phyloP scores from a whole-genome alignment of 2,113 vertebrate species.

The Tringa solitaria region DNA sequence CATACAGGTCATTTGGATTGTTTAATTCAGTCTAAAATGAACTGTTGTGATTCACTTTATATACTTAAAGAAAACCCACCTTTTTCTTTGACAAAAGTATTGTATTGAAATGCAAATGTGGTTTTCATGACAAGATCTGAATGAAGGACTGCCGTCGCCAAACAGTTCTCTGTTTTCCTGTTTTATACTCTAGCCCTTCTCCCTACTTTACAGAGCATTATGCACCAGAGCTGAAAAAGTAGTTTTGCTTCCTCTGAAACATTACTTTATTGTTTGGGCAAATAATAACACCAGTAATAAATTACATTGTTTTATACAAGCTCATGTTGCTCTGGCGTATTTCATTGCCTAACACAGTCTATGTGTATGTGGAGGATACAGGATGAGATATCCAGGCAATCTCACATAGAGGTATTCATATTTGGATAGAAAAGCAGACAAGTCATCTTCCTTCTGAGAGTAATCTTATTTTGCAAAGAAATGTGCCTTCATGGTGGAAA shows the following conservation, averaged over 20 bases:
- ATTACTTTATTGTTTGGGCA: background rate
- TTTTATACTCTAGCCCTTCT: background rate
- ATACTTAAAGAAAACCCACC: background rate
- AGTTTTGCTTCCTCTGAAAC: background rate
- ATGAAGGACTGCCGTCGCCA: background rate
- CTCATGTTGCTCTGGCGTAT: background rate
- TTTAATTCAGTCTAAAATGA: background rate
- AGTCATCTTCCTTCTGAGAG: background rate
- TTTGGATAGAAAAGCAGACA: background rate
- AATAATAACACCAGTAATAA: background rate
- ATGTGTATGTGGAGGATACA: background rate
- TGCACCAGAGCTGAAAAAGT: background rate
- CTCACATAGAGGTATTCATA: background rate
- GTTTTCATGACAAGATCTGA: background rate
- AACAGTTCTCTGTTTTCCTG: background rate
- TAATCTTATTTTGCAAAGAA: background rate
- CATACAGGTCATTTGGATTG: background rate
- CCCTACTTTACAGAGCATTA: background rate
- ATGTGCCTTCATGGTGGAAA: background rate
- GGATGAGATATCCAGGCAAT: background rate
- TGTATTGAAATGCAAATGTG: background rate
- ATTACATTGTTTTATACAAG: background rate
- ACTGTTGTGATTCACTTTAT: background rate
- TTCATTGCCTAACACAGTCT: background rate
- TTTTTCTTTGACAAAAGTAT: background rate